phyloP scores from a whole-genome alignment of 2,113 vertebrate genomes.

The Urocitellus parryii region DNA sequence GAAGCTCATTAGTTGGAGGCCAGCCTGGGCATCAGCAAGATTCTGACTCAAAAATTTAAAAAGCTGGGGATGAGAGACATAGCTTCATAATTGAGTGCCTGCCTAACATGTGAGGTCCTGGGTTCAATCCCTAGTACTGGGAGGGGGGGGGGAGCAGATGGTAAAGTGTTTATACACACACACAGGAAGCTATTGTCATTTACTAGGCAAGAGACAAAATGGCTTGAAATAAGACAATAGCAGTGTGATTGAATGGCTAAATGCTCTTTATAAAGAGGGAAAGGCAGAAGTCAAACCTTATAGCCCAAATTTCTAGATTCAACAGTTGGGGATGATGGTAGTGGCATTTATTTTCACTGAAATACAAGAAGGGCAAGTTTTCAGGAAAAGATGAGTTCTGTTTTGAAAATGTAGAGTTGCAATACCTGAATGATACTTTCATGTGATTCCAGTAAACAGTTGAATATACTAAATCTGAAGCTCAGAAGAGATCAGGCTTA shows the following conservation, averaged over 20 bases:
- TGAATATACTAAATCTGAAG: constrained; percentile 9
- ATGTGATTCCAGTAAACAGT: not conserved
- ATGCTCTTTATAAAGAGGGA: not conserved
- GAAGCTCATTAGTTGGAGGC: no score
- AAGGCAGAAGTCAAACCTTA: not conserved
- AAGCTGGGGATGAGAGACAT: not conserved
- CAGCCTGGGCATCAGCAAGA: no score
- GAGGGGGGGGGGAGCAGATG: not conserved
- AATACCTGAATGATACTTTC: not conserved
- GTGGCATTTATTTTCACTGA: not conserved
- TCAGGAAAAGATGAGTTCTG: not conserved
- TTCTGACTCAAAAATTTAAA: no score
- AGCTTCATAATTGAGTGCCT: not conserved
- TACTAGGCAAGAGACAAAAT: not conserved
- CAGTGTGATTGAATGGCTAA: not conserved
- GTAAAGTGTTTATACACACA: not conserved
- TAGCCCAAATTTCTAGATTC: not conserved
- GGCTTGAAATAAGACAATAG: not conserved
- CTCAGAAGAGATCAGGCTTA: not conserved
- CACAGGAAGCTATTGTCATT: not conserved
- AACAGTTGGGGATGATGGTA: not conserved
- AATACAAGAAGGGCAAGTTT: not conserved
- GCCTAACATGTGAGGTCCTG: not conserved
- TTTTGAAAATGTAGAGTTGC: not conserved
- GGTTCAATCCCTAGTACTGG: not conserved